Evolutionary conservation across 2,113 vertebrate genomes (phyloP).

Genomic region (Prietella phreatophila): DNA sequence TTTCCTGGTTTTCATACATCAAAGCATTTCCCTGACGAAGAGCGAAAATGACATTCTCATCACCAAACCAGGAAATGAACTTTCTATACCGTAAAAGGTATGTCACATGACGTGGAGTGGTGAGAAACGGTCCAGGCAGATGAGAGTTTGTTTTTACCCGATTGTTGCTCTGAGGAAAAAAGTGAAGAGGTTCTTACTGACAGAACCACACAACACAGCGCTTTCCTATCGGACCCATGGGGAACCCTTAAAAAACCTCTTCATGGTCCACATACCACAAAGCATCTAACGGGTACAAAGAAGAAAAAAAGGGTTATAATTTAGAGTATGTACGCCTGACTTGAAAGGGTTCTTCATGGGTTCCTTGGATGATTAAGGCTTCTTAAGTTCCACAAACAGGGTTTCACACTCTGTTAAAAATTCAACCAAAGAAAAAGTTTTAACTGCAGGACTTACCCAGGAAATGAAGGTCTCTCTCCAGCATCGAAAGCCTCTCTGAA

Average conservation of each 20-base stretch:
- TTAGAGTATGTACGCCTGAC: background rate
- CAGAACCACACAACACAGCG: background rate
- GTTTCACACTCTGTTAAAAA: background rate
- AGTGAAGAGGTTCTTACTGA: background rate
- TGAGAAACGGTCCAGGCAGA: background rate
- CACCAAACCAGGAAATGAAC: conserved; percentile 30
- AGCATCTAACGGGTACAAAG: background rate
- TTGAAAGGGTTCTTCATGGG: background rate
- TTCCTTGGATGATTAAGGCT: background rate
- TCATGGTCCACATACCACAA: background rate
- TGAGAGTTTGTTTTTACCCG: background rate
- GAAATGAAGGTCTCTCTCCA: conserved; percentile 89
- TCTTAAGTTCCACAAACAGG: background rate
- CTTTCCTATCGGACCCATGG: background rate
- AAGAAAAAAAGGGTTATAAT: background rate
- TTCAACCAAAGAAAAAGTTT: background rate
- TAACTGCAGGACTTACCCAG: conserved; percentile 68
- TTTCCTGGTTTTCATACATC: background rate
- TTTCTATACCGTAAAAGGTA: conserved; percentile 9
- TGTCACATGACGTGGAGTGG: background rate
- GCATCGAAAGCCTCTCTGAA: conserved; percentile 90
- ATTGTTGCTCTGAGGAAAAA: background rate
- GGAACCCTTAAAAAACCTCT: background rate
- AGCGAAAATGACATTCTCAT: background rate
- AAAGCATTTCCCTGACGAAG: background rate